Evolutionary conservation across 2,113 vertebrate species (phyloP), one percentile per base, ranked within the genome.

Genomic region (Cardinalis cardinalis): DNA sequence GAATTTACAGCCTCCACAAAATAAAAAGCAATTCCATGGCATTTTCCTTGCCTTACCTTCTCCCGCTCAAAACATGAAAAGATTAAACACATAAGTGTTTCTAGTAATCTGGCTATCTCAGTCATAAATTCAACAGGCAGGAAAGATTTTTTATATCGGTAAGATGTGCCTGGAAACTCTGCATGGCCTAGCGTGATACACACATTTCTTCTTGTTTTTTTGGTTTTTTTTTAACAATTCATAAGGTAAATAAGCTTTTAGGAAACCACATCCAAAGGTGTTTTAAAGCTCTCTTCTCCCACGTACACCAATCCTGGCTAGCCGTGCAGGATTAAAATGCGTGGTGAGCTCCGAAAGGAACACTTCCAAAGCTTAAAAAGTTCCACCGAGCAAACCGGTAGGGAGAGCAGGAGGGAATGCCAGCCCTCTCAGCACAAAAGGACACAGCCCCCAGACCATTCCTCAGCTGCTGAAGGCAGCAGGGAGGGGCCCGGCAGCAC

Each of bases 61-160:
- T 92, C 83, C 77, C 0, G 0, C 61, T 90, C 43, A 31, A 84
- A 95, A 92, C 73, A 46, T 43, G 61, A 87, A 72, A 94, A 88
- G 90, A 88, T 91, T 94, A 94, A 95, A 88, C 46, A 49, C 72
- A 3, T 46, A 88, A 94, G 92, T 44, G 41, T 90, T 93, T 75
- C 86, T 91, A 71, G 85, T 94, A 94, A 95, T 95, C 93, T 93
- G 92, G 29, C 94, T 94, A 94, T 91, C 86, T 95, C 11, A 2
- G 80, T 46, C 90, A 82, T 95, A 95, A 95, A 96, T 96, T 84
- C 88, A 94, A 43, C 18, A 40, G 77, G 51, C 80, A 87, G 70
- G 28, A 81, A 87, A 84, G 53, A 18, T 12, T 46, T 46, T 40
- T 66, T 78, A 66, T 34, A 78, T 90, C 4, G 0, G 25, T 61